phyloP scores from a whole-genome alignment of 2,797 vertebrate genomes.

The Hippopotamyrus pictus region DNA sequence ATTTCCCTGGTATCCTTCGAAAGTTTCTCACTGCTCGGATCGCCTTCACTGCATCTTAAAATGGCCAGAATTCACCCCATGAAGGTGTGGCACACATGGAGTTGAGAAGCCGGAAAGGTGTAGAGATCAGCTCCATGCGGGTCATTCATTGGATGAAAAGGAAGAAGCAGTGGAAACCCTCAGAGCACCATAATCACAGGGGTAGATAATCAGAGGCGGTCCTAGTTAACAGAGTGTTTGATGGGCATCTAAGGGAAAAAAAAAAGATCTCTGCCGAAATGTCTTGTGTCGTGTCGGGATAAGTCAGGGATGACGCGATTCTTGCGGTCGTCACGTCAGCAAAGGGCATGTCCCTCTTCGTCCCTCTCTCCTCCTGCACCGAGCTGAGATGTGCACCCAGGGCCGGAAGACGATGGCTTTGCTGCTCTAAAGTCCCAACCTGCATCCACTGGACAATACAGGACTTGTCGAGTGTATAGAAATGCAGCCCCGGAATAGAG shows the following conservation, averaged over 20 bases:
- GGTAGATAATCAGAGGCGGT: neutral
- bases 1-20: slow-evolving; percentile 7
- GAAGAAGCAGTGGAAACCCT: neutral
- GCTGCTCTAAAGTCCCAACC: neutral
- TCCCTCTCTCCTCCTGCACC: neutral
- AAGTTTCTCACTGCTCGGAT: neutral
- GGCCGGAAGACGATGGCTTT: neutral
- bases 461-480: neutral
- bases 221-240: neutral
- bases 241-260: neutral
- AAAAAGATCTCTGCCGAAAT: neutral
- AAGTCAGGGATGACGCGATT: neutral
- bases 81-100: neutral
- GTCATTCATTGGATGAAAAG: neutral
- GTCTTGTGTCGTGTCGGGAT: neutral
- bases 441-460: neutral
- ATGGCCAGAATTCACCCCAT: neutral
- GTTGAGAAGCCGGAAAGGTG: neutral
- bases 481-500: neutral
- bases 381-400: neutral
- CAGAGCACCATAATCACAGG: neutral
- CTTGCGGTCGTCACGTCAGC: neutral
- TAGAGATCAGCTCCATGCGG: neutral
- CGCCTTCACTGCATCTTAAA: slow-evolving; percentile 12
- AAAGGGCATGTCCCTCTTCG: neutral